Base-by-base conservation (phyloP, 2,888 invertebrate species). In the Eucera pruinosa region DNA sequence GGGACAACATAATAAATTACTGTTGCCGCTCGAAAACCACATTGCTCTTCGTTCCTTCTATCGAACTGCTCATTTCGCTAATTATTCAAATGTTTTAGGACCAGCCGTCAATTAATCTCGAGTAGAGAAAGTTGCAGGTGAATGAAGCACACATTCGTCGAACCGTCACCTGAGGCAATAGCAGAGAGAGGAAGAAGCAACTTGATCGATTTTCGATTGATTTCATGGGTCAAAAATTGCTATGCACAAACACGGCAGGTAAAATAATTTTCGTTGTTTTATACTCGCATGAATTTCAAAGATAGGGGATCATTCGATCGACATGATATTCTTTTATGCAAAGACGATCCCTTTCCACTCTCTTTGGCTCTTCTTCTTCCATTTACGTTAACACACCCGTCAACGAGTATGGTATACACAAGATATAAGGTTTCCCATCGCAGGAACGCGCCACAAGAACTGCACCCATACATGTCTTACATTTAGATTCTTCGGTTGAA, bases 401-500 rank as follows among this genome's bases (percentile, higher is more conserved):
- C 45, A 50, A 27, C 50, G 62, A 52, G 54, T 50, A 78, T 82
- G 68, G 33, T 50, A 55, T 66, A 52, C 64, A 60, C 50, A 43
- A 36, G 68, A 70, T 79, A 76, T 70, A 78, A 76, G 80, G 58
- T 76, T 82, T 82, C 82, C 62, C 81, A 78, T 60, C 47, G 78
- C 5, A 36, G 57, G 61, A 57, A 57, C 52, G 61, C 43, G 41
- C 57, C 52, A 20, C 36, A 39, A 54, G 64, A 75, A 58, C 43
- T 54, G 48, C 58, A 64, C 43, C 27, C 45, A 60, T 58, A 41
- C 25, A 20, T 61, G 45, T 54, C 18, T 39, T 64, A 30, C 64
- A 15, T n/a, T 64, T 27, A 27, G 11, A 41, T 27, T 30, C 39
- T 27, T 62, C 27, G 25, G 7, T 1, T n/a, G 39, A 36, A 18